These are phyloP conservation scores for Drosophila santomea DNA, from an alignment of 1,140 invertebrate species.

Conservation along the genomic window DNA sequence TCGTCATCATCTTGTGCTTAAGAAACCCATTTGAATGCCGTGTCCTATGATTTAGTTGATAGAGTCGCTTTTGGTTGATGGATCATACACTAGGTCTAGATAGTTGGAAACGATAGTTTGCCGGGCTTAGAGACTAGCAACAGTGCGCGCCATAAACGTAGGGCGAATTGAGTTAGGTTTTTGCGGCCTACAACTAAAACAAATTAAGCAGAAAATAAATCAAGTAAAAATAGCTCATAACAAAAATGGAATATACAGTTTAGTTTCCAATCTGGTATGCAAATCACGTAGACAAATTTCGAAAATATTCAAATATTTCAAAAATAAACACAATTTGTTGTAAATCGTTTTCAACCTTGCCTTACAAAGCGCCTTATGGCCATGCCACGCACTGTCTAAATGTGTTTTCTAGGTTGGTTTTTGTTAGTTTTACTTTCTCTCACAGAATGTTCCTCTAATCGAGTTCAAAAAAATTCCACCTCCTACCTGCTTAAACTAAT, in stretches of 20 bases:
- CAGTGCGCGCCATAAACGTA: slow-evolving; percentile 14
- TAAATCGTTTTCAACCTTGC: not conserved
- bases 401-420: slow-evolving; percentile 33
- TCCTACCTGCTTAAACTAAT: slow-evolving; percentile 55
- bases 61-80: slow-evolving; percentile 12
- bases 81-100: slow-evolving; percentile 27
- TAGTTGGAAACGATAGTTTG: slow-evolving; percentile 42
- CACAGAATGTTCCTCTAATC: slow-evolving; percentile 41
- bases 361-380: not conserved
- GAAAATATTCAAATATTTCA: too few relatives aligned
- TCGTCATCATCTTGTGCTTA: slow-evolving; percentile 36
- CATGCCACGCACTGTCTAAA: slow-evolving; percentile 26
- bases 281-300: too few relatives aligned
- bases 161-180: too few relatives aligned
- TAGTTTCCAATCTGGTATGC: too few relatives aligned
- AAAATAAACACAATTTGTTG: too few relatives aligned
- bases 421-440: slow-evolving; percentile 38
- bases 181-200: too few relatives aligned
- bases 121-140: slow-evolving; percentile 32
- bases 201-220: too few relatives aligned
- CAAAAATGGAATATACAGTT: too few relatives aligned
- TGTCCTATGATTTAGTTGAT: slow-evolving; percentile 36
- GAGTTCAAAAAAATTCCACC: slow-evolving; percentile 45
- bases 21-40: slow-evolving; percentile 68
- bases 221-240: too few relatives aligned